Evolutionary conservation across 2,888 invertebrate genomes (phyloP), one percentile per base, ranked within the genome.

Genomic region (Melieria crassipennis): DNA sequence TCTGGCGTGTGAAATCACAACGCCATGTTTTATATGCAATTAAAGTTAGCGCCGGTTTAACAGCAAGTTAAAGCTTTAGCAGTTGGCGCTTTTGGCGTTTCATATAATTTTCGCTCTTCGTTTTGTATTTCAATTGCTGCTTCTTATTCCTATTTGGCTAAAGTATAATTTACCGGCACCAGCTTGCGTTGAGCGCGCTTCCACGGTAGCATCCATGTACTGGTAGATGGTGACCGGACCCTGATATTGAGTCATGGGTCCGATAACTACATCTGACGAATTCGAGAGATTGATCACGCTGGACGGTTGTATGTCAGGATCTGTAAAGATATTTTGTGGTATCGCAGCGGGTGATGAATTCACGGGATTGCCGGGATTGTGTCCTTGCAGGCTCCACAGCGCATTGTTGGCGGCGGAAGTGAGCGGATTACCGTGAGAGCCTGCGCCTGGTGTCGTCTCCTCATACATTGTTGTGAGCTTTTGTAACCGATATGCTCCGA

Each of bases 171-270:
- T 76, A 82, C 84, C 86, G 71, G 83, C 80, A 13, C 82, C 81
- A 7, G 86, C 83, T 69, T 84, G 84, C 83, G 81, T 80, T 13
- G 83, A 82, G 67, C 82, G 79, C 3, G 84, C 80, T 75, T 85
- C 84, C 52, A 85, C 85, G 16, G 85, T 86, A 62, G 85, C 86
- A 69, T 87, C 87, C 85, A 85, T 85, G 69, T 87, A 87, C 71
- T 87, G 87, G 72, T 88, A 87, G 73, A 89, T 89, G 9, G 88
- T 89, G 5, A 89, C 89, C 11, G 89, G 88, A 47, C 88, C 89
- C 76, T 88, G 87, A 73, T 88, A 88, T 72, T 89, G 88, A 67
- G 88, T 89, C 82, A 88, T 87, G 43, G 89, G 87, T 2, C 89
- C 89, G 68, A 89, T 88, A 43, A 89, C 87, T 60, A 89, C 88